phyloP scores from a whole-genome alignment of 2,797 vertebrate species.

The Masticophis lateralis region DNA sequence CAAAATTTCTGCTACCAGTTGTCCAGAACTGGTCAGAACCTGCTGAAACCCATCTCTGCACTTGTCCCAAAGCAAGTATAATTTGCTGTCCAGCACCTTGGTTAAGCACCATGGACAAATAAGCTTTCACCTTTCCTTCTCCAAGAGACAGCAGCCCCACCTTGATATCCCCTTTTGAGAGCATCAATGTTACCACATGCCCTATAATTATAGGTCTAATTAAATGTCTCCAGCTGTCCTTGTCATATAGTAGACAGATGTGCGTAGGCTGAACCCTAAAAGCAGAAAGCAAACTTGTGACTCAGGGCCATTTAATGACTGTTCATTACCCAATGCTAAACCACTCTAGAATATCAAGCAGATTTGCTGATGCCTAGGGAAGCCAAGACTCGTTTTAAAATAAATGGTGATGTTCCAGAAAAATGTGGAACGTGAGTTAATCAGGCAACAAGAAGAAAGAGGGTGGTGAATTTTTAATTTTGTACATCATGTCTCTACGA shows the following conservation, averaged over 20 bases:
- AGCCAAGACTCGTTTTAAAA: constrained; percentile 8
- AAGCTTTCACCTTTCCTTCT: constrained; percentile 11
- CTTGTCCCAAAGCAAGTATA: not conserved
- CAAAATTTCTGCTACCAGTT: no score
- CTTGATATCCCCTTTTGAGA: not conserved
- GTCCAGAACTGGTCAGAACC: no score
- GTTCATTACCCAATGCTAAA: constrained; percentile 8
- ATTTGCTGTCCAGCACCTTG: not conserved
- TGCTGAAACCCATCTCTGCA: no score
- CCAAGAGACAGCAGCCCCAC: not conserved
- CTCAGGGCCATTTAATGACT: constrained; percentile 42
- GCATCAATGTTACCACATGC: not conserved
- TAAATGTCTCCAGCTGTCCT: not conserved
- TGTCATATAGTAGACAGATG: not conserved
- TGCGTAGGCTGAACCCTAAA: constrained; percentile 40
- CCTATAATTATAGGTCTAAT: not conserved
- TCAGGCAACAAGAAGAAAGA: constrained; percentile 22
- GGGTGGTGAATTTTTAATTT: constrained; percentile 22
- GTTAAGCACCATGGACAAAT: not conserved
- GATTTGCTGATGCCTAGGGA: constrained; percentile 25
- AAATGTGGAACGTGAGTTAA: not conserved
- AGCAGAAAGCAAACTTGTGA: constrained; percentile 40
- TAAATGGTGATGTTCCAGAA: constrained; percentile 25
- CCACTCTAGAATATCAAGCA: constrained; percentile 19
- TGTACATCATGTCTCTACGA: not conserved